Evolutionary conservation across 2,888 invertebrate genomes (phyloP), one percentile per base, ranked within the genome.

Genomic region (Chrysolina americana): DNA sequence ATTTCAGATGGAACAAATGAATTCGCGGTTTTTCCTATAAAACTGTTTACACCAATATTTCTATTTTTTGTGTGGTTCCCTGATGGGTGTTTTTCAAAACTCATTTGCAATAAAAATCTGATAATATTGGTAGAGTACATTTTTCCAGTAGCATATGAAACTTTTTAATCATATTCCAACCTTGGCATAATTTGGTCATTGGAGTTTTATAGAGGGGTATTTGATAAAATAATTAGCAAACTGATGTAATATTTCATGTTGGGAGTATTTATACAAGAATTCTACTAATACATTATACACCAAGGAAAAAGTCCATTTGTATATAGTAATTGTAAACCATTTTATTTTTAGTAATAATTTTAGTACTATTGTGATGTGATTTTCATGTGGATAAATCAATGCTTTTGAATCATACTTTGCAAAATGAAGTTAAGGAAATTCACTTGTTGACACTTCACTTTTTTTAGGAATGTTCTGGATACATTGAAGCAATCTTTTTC

Each of bases 271-370:
- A 68, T 53, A 53, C 53, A 68, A 64, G 28, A 59, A 69, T 62
- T 41, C 62, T 62, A 62, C 47, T 69, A 41, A 70, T 48, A 70
- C 13, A 76, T 23, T 64, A 64, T 48, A 48, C 41, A 75, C 73
- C 75, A 77, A 63, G 77, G 74, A 76, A 59, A 70, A 71, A 78
- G 77, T 77, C 79, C 77, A 79, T 79, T 77, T 79, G 79, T 79
- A 79, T 68, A 79, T 79, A 79, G 56, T 75, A 78, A 73, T 70
- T 41, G 63, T 76, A 78, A 70, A 71, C 69, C 62, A 65, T 73
- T 74, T 75, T 71, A 70, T 69, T 68, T 68, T 75, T 70, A 65
- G 72, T 65, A 69, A 72, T 72, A 76, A 68, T 76, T 73, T 75
- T 63, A 74, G 63, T 76, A 68, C 69, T 66, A 73, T 73, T 79